Base-by-base conservation (phyloP, 2,113 vertebrate genomes). In the Phaethon lepturus region DNA sequence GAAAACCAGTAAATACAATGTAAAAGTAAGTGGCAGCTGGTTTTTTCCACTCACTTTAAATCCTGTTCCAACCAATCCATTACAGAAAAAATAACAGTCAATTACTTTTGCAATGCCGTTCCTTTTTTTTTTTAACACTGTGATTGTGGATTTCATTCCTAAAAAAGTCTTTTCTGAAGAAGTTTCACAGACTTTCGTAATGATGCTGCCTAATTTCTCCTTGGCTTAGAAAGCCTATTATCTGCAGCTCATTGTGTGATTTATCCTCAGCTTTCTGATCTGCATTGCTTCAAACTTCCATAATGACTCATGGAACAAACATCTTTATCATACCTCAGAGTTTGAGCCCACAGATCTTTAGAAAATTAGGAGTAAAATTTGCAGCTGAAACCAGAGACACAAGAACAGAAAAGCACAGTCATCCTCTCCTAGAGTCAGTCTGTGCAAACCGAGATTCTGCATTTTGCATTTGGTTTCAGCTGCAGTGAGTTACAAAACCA, bases 211-310 rank as follows among this genome's bases (percentile, higher is more conserved):
- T 91, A 75, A 68, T 95, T 93, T 94, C 33, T 71, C 10, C 47
- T 62, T 91, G 69, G 62, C 53, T 95, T 60, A 91, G 76, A 88
- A 91, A 80, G 59, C 58, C 68, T 71, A 38, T 91, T 95, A 62
- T 74, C 28, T 19, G 2, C 58, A 69, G 31, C 40, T 88, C 17
- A 55, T 73, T 63, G 17, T 83, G 17, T 86, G 47, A 80, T 88
- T 92, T 95, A 88, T 77, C 59, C 35, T 81, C 64, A 86, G 63
- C 59, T 91, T 74, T 96, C 67, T 89, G 59, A 77, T 94, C 45
- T 91, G 24, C 59, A 11, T 42, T 97, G 42, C 67, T 82, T 92
- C 63, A 74, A 63, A 59, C 52, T 79, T 88, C 56, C 26, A 47
- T 76, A 59, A 69, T 89, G 94, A 86, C 47, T 92, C 76, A 89